phyloP scores from a whole-genome alignment of 2,888 invertebrate genomes.

The Dicycla oo region DNA sequence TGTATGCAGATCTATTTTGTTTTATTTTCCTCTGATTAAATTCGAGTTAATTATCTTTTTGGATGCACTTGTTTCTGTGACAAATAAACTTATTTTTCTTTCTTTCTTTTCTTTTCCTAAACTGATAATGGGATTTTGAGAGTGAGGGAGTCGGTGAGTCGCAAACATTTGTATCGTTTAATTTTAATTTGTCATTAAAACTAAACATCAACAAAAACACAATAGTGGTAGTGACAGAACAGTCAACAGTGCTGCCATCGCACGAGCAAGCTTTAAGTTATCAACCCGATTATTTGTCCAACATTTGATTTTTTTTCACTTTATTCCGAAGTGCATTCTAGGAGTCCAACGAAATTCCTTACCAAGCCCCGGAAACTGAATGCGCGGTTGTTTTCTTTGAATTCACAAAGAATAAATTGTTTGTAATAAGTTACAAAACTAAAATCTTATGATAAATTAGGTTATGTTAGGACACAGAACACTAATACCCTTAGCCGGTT shows the following conservation, averaged over 20 bases:
- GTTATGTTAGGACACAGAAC: too few species aligned
- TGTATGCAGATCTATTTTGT: too few species aligned
- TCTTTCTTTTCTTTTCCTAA: too few species aligned
- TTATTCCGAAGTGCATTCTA: background rate
- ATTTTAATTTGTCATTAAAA: background rate
- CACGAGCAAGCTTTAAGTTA: background rate
- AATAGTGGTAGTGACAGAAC: background rate
- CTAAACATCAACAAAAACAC: background rate
- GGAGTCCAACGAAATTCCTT: background rate
- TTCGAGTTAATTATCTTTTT: too few species aligned
- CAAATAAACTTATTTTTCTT: too few species aligned
- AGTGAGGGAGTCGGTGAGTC: background rate
- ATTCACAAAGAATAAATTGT: background rate
- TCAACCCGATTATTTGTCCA: background rate
- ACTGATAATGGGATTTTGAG: background rate
- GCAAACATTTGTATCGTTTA: background rate
- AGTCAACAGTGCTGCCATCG: slow-evolving; percentile 5
- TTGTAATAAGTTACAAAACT: background rate
- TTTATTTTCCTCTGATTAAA: too few species aligned
- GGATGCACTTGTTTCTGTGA: too few species aligned
- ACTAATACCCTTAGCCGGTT: too few species aligned
- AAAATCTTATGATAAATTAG: background rate
- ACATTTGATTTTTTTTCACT: background rate
- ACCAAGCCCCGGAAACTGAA: background rate
- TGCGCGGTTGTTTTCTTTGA: background rate